These are phyloP conservation scores for Argyresthia goedartella DNA, from an alignment of 2,888 invertebrate species.

Conservation along the genomic window DNA sequence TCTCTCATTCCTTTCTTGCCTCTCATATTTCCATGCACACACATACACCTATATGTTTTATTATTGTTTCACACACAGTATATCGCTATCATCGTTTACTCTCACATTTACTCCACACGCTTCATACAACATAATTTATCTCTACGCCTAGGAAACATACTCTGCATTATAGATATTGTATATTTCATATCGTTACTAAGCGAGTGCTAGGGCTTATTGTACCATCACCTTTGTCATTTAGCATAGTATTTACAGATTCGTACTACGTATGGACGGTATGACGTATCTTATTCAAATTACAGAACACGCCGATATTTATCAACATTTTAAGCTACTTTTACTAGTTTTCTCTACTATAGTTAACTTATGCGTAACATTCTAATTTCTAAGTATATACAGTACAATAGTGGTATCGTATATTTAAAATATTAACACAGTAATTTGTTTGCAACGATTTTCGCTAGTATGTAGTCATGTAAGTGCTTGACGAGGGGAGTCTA, in stretches of 20 bases:
- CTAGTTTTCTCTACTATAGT: constrained; percentile 21
- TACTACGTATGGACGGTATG: constrained; percentile 34
- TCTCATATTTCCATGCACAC: constrained; percentile 59
- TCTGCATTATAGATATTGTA: not conserved
- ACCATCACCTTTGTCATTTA: constrained; percentile 36
- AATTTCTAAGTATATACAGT: constrained; percentile 1
- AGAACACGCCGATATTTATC: constrained; percentile 49
- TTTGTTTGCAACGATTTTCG: constrained; percentile 14
- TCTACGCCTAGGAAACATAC: not conserved
- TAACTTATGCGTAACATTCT: constrained; percentile 33
- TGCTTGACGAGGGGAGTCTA: not conserved
- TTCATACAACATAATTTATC: not conserved
- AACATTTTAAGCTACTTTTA: constrained; percentile 12
- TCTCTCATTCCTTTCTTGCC: constrained; percentile 27
- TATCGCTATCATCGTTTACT: constrained; percentile 34
- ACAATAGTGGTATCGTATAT: constrained; percentile 24
- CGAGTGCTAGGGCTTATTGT: constrained; percentile 34
- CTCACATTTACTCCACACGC: not conserved
- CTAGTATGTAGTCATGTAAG: constrained; percentile 21
- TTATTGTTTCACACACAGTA: constrained; percentile 30
- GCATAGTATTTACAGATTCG: constrained; percentile 41
- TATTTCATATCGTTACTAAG: not conserved
- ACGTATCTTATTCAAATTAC: constrained; percentile 12
- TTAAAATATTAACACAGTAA: no score
- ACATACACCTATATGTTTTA: constrained; percentile 33